Base-by-base conservation (phyloP, 2,113 vertebrate species). In the Baryphthengus martii region DNA sequence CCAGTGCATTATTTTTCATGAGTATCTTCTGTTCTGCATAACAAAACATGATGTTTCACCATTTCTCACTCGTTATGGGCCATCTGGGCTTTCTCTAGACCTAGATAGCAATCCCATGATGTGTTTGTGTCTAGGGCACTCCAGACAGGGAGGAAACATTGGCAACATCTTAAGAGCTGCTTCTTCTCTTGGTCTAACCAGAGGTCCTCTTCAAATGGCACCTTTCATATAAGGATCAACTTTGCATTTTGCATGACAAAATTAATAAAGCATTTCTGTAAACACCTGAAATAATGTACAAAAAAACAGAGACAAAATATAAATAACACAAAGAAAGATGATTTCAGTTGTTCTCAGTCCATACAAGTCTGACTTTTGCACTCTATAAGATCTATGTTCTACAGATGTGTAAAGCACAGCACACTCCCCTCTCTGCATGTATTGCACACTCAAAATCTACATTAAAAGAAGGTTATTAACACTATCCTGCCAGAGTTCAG, bases 401-500 rank as follows among this genome's bases (percentile, higher is more conserved):
- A 59, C 75, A 90, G 90, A 55, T 3, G 19, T 77, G 65, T 75
- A 67, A 91, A 93, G 44, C 61, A 70, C 40, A 75, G 33, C 7
- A 21, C 73, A 65, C 35, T 87, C 28, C 56, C n/a, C 42, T 78
- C 90, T 81, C 80, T 75, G 89, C 86, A 56, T 55, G 66, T 26
- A n/a, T 58, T 88, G 71, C 85, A 83, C 3, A 16, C 76, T 77
- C 70, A 78, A 85, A 94, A 87, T 72, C 86, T 85, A 78, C 61
- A 85, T 89, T 78, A 92, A 91, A 93, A 81, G 72, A 59, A 84
- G 65, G 84, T 94, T 94, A 92, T 91, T 95, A 97, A 75, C 65
- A 87, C 50, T 33, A 13, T 81, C 56, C 81, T 95, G 49, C 65
- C 76, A 91, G 86, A 92, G 76, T 85, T 93, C 93, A 92, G 65